Evolutionary conservation across 1,140 invertebrate genomes (phyloP).

Genomic region (Cherax destructor): DNA sequence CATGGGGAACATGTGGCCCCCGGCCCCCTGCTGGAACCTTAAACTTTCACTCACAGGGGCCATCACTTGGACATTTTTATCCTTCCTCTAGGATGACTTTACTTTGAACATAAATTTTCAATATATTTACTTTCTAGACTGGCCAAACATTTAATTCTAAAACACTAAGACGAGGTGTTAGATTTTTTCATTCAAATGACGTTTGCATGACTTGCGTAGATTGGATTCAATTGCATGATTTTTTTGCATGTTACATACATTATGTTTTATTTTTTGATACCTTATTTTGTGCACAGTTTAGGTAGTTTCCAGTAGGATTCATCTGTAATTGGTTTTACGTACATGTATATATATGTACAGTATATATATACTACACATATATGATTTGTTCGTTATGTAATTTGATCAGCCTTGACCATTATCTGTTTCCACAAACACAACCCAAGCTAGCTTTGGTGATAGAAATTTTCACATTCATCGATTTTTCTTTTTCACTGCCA

Average conservation of each 20-base stretch:
- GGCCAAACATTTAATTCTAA: slow-evolving; percentile 59
- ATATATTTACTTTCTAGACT: slow-evolving; percentile 51
- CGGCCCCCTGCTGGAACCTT: slow-evolving; percentile 37
- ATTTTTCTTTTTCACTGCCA: no score
- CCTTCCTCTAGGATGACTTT: slow-evolving; percentile 49
- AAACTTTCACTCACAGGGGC: slow-evolving; percentile 40
- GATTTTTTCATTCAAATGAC: slow-evolving; percentile 61
- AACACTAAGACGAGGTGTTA: slow-evolving; percentile 64
- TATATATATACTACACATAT: no score
- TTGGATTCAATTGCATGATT: slow-evolving; percentile 48
- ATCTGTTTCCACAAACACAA: no score
- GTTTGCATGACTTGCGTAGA: slow-evolving; percentile 50
- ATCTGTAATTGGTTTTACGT: slow-evolving; percentile 5
- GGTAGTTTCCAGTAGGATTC: slow-evolving; percentile 19
- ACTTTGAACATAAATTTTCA: slow-evolving; percentile 44
- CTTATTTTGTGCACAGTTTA: slow-evolving; percentile 47
- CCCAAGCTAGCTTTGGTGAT: no score
- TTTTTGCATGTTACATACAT: slow-evolving; percentile 24
- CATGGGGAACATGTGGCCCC: slow-evolving; percentile 20
- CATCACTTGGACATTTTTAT: slow-evolving; percentile 25
- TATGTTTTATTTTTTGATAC: slow-evolving; percentile 17
- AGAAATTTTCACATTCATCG: no score
- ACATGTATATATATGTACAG: neutral
- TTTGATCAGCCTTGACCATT: no score
- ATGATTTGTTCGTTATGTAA: no score